Conservation (phyloP, 2,113 vertebrate species). For the Myotis davidii region DNA sequence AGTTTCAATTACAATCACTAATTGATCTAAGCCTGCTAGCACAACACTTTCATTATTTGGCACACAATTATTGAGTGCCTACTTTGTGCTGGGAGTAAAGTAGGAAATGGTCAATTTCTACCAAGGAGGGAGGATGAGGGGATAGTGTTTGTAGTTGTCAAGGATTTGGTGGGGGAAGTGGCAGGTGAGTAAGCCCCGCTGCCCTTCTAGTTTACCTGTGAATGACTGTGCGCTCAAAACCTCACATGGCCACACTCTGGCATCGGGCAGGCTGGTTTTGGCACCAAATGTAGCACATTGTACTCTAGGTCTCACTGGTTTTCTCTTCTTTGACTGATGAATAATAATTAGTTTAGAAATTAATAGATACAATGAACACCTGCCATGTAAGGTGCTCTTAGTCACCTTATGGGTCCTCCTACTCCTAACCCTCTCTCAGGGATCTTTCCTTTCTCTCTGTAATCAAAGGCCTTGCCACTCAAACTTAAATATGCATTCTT, state of each 20-base stretch:
- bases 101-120: constrained; percentile 60
- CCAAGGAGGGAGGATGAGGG: not conserved
- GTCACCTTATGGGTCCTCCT: not conserved
- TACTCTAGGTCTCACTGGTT: not conserved
- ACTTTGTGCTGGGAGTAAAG: constrained; percentile 62
- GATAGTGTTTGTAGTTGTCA: not conserved
- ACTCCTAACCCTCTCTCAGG: not conserved
- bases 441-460: not conserved
- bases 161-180: not conserved
- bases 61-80: constrained; percentile 56
- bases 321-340: constrained; percentile 27
- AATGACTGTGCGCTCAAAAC: not conserved
- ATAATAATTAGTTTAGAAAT: constrained; percentile 26
- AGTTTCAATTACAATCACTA: constrained; percentile 73
- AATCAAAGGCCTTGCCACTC: not conserved
- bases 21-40: constrained; percentile 75
- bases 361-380: not conserved
- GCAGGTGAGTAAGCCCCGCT: not conserved
- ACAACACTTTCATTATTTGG: constrained; percentile 69
- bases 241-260: not conserved
- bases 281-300: not conserved
- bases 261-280: not conserved
- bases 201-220: not conserved
- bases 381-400: not conserved
- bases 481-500: not conserved